phyloP scores from a whole-genome alignment of 2,113 vertebrate species.

The Agapornis roseicollis region DNA sequence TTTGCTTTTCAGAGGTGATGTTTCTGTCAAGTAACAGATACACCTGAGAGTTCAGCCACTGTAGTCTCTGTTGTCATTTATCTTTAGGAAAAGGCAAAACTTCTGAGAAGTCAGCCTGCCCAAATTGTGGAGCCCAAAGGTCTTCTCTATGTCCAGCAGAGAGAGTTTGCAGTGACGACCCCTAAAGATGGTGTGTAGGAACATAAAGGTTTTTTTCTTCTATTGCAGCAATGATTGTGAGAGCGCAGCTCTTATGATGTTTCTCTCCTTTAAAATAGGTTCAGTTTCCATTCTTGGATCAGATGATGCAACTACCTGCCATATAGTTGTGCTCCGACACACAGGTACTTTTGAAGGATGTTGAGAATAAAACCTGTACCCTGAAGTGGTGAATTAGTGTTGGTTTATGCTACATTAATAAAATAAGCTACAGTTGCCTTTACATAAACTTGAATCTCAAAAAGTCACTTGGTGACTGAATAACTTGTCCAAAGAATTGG shows the following conservation, averaged over 20 bases:
- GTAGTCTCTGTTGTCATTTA: conserved; percentile 60
- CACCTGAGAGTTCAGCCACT: conserved; percentile 50
- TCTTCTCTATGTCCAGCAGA: conserved; percentile 91
- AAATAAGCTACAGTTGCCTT: not conserved
- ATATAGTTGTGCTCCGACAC: conserved; percentile 92
- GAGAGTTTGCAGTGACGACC: conserved; percentile 93
- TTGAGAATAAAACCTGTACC: not conserved
- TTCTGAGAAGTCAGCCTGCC: conserved; percentile 80
- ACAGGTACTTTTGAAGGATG: conserved; percentile 80
- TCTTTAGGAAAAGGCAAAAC: conserved; percentile 86
- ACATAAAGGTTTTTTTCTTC: not conserved
- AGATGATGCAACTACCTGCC: conserved; percentile 96
- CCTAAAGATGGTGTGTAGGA: conserved; percentile 86
- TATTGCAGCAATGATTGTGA: not conserved
- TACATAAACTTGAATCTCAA: not conserved
- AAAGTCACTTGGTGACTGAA: accelerated
- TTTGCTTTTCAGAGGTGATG: conserved; percentile 25
- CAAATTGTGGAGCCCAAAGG: conserved; percentile 85
- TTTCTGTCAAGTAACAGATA: not conserved
- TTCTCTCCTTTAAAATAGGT: conserved; percentile 75
- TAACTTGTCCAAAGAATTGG: not conserved
- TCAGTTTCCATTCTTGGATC: conserved; percentile 91
- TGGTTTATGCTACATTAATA: not conserved
- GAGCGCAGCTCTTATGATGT: not conserved
- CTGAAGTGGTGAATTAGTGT: not conserved